phyloP scores from a whole-genome alignment of 1,140 invertebrate genomes.

The Saccostrea echinata region DNA sequence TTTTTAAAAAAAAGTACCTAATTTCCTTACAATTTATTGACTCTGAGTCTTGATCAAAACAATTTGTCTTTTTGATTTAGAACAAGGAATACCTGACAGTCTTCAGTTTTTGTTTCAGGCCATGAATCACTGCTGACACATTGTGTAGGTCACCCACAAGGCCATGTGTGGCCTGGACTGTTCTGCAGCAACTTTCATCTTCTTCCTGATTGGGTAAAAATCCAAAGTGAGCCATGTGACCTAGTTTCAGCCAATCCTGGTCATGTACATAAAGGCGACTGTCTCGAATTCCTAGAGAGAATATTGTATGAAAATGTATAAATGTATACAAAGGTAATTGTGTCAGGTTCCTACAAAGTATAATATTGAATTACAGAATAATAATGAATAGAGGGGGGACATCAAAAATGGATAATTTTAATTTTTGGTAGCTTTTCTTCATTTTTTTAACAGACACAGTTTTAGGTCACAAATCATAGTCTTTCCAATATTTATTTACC shows the following conservation, averaged over 20 bases:
- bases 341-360: constrained; percentile 81
- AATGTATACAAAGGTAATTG: constrained; percentile 88
- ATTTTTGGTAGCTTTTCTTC: too few species aligned
- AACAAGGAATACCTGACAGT: constrained; percentile 61
- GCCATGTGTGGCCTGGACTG: constrained; percentile 65
- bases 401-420: too few species aligned
- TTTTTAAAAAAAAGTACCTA: too few species aligned
- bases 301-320: too few species aligned
- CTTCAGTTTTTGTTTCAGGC: constrained; percentile 65
- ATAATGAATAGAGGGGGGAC: too few species aligned
- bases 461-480: too few species aligned
- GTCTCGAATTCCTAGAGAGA: constrained; percentile 83
- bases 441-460: too few species aligned
- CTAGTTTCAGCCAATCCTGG: constrained; percentile 93
- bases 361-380: too few species aligned
- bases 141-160: constrained; percentile 67
- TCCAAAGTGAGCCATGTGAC: constrained; percentile 85
- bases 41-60: too few species aligned
- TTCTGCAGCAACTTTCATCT: constrained; percentile 39
- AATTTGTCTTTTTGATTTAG: too few species aligned
- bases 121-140: constrained; percentile 68
- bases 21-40: too few species aligned
- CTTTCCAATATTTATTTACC: too few species aligned
- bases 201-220: constrained; percentile 64
- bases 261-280: constrained; percentile 89